Evolutionary conservation across 37 sponge, comb jelly and placozoan species (phyloP), one percentile per base, ranked within the genome.

Genomic region (Mnemiopsis leidyi): DNA sequence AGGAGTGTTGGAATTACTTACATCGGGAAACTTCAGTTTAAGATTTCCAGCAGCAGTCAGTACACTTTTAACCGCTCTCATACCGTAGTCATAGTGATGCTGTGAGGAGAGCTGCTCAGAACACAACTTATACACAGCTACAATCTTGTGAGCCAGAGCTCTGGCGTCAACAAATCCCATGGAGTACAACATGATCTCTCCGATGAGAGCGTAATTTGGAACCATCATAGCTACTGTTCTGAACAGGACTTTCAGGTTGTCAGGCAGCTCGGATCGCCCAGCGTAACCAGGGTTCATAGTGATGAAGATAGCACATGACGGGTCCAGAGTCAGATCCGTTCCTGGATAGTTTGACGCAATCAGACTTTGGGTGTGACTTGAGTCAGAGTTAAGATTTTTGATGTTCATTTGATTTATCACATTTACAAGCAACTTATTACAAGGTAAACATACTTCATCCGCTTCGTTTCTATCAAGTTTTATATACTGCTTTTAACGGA

Each of bases 201-300:
- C 98, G 92, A 98, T 98, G 69, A 98, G 94, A 23, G 96, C 98
- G 92, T 98, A 98, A 93, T 98, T 97, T 33, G 98, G 98, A 0
- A 98, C 98, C 98, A 98, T 98, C 98, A 98, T 98, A 61, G 98
- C 98, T 38, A 98, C 98, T 36, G 97, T 98, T 21, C 98, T 85
- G 61, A 92, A 92, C 25, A 92, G 36, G 92, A 96, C 98, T 94
- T 98, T 98, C n/a, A 98, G 95, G 67, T 98, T 98, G 69, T 98
- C 98, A 38, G 98, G 98, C 0, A 98, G 94, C 73, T 98, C 98
- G 34, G 97, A 97, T 73, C 98, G 93, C 9, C 98, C 98, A 79
- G 98, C 98, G 94, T 98, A 98, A 73, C 98, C 98, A 69, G 98
- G 98, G 94, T 98, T 98, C 98, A 98, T 98, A 18, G 98, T 98